A percentile compares a stretch with the other conserved stretches of the same genome.
These are phyloP conservation scores for Ammospiza nelsoni DNA, from an alignment of 2,113 vertebrate genomes.

Conservation along the genomic window DNA sequence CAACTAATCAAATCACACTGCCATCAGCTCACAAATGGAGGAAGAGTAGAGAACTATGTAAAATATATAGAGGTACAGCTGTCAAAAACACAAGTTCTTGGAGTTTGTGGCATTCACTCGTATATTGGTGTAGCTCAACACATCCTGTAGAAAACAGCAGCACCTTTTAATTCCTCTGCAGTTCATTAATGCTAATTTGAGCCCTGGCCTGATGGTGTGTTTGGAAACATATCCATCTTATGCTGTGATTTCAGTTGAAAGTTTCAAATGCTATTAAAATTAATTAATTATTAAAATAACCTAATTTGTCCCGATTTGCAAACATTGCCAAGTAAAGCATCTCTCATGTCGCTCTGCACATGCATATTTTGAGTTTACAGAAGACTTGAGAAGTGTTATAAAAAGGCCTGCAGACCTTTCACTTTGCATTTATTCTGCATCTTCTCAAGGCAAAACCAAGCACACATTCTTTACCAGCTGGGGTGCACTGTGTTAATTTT, in stretches of 20 bases:
- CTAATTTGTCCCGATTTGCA: background rate
- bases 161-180: background rate
- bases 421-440: background rate
- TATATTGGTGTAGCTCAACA: accelerated
- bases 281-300: background rate
- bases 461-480: background rate
- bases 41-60: background rate
- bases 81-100: background rate
- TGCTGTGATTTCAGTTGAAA: background rate
- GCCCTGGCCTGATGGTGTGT: background rate
- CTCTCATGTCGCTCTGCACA: background rate
- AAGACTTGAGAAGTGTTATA: background rate
- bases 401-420: background rate
- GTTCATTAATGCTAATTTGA: background rate
- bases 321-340: background rate
- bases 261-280: background rate
- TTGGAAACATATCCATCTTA: background rate
- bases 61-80: background rate
- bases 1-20: background rate
- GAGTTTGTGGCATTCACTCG: background rate
- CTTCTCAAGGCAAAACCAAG: background rate
- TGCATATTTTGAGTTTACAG: background rate
- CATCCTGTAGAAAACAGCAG: background rate
- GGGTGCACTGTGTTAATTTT: background rate
- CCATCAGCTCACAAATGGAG: background rate